These are phyloP conservation scores for Agriopis leucophaearia DNA, from an alignment of 2,888 invertebrate species.

Conservation along the genomic window DNA sequence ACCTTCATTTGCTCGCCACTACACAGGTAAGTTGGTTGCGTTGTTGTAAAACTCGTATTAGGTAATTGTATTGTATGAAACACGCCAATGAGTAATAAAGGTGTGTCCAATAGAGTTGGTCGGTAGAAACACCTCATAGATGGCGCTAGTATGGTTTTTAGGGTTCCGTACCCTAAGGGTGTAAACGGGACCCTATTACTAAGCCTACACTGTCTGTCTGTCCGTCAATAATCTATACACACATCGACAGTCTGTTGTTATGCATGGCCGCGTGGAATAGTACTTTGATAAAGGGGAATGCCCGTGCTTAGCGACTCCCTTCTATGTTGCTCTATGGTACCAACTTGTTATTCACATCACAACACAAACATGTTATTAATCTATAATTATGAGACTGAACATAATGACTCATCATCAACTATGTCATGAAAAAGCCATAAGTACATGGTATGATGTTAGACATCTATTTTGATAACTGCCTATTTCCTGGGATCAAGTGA, in stretches of 20 bases:
- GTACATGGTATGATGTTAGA: not conserved
- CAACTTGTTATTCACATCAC: constrained; percentile 4
- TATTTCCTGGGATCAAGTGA: not conserved
- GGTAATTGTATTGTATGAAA: constrained; percentile 4
- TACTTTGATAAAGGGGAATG: too few species aligned
- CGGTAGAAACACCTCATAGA: not conserved
- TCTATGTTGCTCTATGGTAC: too few species aligned
- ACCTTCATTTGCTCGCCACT: not conserved
- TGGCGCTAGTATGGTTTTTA: not conserved
- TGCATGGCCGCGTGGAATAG: too few species aligned
- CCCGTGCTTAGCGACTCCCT: too few species aligned
- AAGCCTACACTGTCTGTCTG: too few species aligned
- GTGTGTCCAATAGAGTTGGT: constrained; percentile 20
- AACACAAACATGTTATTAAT: constrained; percentile 11
- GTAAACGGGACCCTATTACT: too few species aligned
- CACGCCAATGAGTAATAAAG: constrained; percentile 27
- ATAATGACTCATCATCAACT: constrained; percentile 5
- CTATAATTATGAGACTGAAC: not conserved
- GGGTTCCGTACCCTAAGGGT: not conserved
- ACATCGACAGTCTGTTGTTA: too few species aligned
- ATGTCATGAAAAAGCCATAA: not conserved
- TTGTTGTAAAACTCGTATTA: not conserved
- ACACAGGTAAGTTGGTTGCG: not conserved
- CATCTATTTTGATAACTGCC: not conserved
- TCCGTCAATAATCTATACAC: too few species aligned